Percentiles rank a stretch among this genome's conserved stretches.
phyloP scores from a whole-genome alignment of 2,888 invertebrate genomes.

The Drosophila pseudotalamancana region DNA sequence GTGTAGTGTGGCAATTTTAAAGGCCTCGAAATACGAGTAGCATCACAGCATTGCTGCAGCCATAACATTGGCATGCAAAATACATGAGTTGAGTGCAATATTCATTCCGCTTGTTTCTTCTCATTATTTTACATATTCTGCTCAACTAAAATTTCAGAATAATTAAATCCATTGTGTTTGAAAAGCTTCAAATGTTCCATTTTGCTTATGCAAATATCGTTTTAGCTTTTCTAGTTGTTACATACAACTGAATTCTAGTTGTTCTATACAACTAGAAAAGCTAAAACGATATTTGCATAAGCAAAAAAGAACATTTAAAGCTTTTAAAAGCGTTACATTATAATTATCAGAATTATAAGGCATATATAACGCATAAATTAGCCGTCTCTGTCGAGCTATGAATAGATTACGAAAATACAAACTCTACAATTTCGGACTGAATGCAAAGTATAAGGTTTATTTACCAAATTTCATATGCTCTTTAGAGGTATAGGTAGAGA shows the following conservation, averaged over 20 bases:
- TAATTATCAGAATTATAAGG: conserved; percentile 30
- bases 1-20: conserved; percentile 22
- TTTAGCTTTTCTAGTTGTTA: conserved; percentile 7
- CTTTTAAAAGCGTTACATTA: conserved; percentile 27
- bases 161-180: conserved; percentile 45
- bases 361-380: conserved; percentile 54
- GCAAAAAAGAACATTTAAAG: too few species aligned
- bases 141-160: conserved; percentile 37
- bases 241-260: too few species aligned
- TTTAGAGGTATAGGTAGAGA: background rate
- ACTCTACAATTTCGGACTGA: background rate
- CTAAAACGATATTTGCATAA: too few species aligned
- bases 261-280: too few species aligned
- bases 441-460: conserved; percentile 13
- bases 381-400: conserved; percentile 1
- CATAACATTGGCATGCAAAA: conserved; percentile 6
- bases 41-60: too few species aligned
- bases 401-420: conserved; percentile 12
- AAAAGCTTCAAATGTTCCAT: conserved; percentile 32
- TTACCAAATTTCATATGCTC: conserved; percentile 12
- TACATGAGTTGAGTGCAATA: conserved; percentile 16
- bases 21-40: conserved; percentile 24
- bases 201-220: conserved; percentile 54
- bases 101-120: background rate
- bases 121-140: conserved; percentile 4